Percentiles rank a stretch among this genome's conserved stretches.
phyloP scores from a whole-genome alignment of 2,888 invertebrate species.

The Opisthograptis luteolata region DNA sequence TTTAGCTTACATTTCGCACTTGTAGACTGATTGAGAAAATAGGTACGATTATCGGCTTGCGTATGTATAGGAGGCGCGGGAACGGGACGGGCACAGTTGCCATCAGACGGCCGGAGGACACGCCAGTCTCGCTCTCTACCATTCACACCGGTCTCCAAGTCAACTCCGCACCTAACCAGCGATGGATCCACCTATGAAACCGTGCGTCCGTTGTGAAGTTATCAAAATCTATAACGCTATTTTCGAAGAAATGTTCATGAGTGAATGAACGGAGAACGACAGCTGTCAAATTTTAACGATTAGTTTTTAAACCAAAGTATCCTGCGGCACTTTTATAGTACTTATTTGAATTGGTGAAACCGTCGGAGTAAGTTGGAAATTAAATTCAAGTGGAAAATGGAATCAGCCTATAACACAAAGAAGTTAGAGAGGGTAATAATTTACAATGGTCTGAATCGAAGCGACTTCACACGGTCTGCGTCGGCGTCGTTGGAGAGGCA shows the following conservation, averaged over 20 bases:
- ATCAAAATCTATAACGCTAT: slow-evolving; percentile 25
- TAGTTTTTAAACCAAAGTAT: neutral
- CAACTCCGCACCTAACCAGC: slow-evolving; percentile 3
- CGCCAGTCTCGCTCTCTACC: slow-evolving; percentile 32
- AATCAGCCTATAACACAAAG: slow-evolving; percentile 46
- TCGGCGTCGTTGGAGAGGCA: slow-evolving; percentile 41
- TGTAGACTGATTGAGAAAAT: slow-evolving; percentile 21
- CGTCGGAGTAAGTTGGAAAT: neutral
- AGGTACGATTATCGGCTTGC: slow-evolving; percentile 6
- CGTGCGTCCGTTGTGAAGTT: slow-evolving; percentile 25
- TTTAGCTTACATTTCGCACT: slow-evolving; percentile 27
- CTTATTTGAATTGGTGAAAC: slow-evolving; percentile 14
- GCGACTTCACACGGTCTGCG: slow-evolving; percentile 49
- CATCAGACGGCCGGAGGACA: slow-evolving; percentile 35
- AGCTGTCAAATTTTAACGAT: neutral
- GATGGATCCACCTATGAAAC: slow-evolving; percentile 17
- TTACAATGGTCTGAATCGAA: slow-evolving; percentile 41
- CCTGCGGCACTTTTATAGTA: slow-evolving; percentile 20
- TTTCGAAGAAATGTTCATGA: neutral
- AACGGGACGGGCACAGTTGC: slow-evolving; percentile 37
- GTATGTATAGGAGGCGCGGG: slow-evolving; percentile 13
- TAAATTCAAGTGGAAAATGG: slow-evolving; percentile 11
- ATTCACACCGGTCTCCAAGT: slow-evolving; percentile 2
- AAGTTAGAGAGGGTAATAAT: slow-evolving; percentile 42
- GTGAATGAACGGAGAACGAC: slow-evolving; percentile 5